Evolutionary conservation across 2,797 vertebrate genomes (phyloP), one percentile per base, ranked within the genome.

Genomic region (Manis crassicaudata): DNA sequence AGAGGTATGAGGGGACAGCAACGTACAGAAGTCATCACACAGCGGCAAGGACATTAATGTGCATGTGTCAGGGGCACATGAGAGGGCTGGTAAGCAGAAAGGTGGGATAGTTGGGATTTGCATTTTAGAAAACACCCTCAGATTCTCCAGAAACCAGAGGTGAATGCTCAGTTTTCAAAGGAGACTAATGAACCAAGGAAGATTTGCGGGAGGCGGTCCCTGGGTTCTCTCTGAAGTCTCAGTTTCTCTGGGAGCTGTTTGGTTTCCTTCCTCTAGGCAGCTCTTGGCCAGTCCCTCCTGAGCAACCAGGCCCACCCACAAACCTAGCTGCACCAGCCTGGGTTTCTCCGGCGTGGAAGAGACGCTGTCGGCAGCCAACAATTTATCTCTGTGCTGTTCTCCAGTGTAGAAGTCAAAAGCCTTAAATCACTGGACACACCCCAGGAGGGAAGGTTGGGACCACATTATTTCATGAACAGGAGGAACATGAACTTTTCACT

Each of bases 321-420:
- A 96, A 62, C 95, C 92, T 98, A 97, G 94, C 97, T 98, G 97
- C 92, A 97, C 95, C 92, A 92, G 89, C 96, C 95, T 96, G 92
- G 96, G 93, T 97, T 97, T 97, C 92, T 46, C 94, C 96, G 97
- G 95, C 72, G 79, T 96, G 0, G 95, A 97, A 94, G 87, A 97
- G 97, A 96, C 83, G 62, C 93, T 97, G 97, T 98, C 96, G 94
- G 91, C 96, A 98, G 94, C 92, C 96, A 96, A 95, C 97, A 97
- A 98, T 98, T 97, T 97, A 98, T 98, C 97, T 98, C 98, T 95
- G 76, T 96, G 88, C 94, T 56, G 92, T 97, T 96, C 98, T 98
- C 93, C 96, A 95, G 97, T 88, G 96, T 96, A 95, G 97, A 98
- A 97, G 97, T 98, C 94, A 98, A 98, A 98, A 97, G 93, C 67